Evolutionary conservation across 2,888 invertebrate genomes (phyloP), one percentile per base, ranked within the genome.

Genomic region (Chloromyia formosa): DNA sequence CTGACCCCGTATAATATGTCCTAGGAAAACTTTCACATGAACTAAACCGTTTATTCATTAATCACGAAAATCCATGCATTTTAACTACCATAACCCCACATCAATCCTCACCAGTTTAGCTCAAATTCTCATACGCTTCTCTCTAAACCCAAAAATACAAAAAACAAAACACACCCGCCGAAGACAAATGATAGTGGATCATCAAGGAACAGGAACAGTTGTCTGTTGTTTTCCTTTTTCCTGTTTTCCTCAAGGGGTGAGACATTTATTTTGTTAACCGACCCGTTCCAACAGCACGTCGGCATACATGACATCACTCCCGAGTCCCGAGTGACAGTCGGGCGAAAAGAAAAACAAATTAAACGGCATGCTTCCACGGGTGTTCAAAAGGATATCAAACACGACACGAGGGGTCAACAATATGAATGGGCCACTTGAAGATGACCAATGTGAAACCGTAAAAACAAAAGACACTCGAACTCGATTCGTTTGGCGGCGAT

Each of bases 271-370:
- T 22, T 9, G 20, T 54, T 54, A n/a, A 62, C 35, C 35, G 40
- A 40, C 14, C 27, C 18, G 10, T 40, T 62, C 35, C 62, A 18
- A 14, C 62, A 16, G n/a, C 16, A 49, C 49, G 35, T 40, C 35
- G 27, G 27, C 27, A 4, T 35, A 35, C 7, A 35, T 35, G 27
- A 2, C 27, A 35, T 35, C 27, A 35, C 3, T 35, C 27, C 27
- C 7, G 27, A 35, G 3, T 35, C 27, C 27, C 7, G 35, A 62
- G 40, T 62, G 62, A 40, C 18, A 42, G 53, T 54, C 18, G 27
- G 54, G 68, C 53, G 68, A 69, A 69, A 69, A 69, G 68, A 69
- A 69, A 69, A 69, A 69, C 68, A 69, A 69, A 69, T 69, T 69
- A 16, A 22, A 69, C 68, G 68, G 68, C 54, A 69, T 69, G 54